These are phyloP conservation scores for Ctenodactylus gundi DNA, from an alignment of 2,113 vertebrate species.

Conservation along the genomic window DNA sequence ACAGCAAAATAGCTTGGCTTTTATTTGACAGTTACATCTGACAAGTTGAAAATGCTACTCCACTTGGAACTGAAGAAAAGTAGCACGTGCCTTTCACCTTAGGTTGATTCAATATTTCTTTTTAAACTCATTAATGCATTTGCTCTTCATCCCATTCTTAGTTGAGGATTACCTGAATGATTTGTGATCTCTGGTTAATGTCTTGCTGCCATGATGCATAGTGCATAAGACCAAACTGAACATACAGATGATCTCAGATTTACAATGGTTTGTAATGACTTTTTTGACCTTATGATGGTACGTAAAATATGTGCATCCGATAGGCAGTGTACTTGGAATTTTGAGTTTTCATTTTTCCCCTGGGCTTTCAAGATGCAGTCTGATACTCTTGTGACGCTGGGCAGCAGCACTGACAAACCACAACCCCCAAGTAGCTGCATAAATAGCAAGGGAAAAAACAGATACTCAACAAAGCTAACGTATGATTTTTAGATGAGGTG, in stretches of 20 bases:
- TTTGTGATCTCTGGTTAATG: constrained; percentile 1
- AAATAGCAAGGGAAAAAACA: background rate
- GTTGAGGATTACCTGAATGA: background rate
- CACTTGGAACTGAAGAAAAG: constrained; percentile 30
- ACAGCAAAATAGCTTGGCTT: background rate
- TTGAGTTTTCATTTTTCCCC: background rate
- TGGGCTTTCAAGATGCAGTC: too few species aligned
- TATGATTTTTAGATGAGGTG: background rate
- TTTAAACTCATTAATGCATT: constrained; percentile 38
- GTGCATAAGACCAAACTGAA: background rate
- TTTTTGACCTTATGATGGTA: background rate
- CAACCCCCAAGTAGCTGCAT: background rate
- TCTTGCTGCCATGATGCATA: background rate
- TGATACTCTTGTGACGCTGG: background rate
- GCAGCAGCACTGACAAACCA: background rate
- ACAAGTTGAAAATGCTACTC: background rate
- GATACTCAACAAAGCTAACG: background rate
- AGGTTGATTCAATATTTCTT: constrained; percentile 16
- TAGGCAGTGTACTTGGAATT: background rate
- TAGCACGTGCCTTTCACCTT: constrained; percentile 43
- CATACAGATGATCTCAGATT: background rate
- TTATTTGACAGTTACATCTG: background rate
- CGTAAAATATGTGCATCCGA: background rate
- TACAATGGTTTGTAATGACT: background rate
- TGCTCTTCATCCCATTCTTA: constrained; percentile 1